phyloP scores from a whole-genome alignment of 2,888 invertebrate species.

The Hydropsyche betteni region DNA sequence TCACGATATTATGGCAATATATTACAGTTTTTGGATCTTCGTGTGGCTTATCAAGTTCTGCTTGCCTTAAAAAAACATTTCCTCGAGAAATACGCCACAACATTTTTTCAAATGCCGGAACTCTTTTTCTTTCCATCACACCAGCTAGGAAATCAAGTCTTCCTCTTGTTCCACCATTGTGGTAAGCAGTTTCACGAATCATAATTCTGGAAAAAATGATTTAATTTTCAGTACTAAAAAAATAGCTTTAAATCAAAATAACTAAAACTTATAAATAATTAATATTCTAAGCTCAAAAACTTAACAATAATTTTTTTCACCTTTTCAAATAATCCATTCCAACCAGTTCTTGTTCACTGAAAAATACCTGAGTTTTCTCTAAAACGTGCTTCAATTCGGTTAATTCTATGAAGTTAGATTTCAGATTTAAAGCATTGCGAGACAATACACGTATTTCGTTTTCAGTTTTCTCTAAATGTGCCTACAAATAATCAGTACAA shows the following conservation, averaged over 20 bases:
- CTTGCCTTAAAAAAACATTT: conserved; percentile 87
- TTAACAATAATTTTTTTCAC: conserved; percentile 49
- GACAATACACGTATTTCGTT: conserved; percentile 93
- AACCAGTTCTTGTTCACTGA: conserved; percentile 79
- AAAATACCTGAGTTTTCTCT: conserved; percentile 91
- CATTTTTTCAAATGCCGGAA: conserved; percentile 91
- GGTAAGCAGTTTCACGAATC: conserved; percentile 64
- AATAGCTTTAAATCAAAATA: too few species aligned
- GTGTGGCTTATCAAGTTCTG: conserved; percentile 83
- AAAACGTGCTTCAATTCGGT: conserved; percentile 91
- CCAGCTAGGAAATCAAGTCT: conserved; percentile 86
- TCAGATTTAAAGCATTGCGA: conserved; percentile 90
- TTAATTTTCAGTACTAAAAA: not conserved
- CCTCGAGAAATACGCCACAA: conserved; percentile 93
- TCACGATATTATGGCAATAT: not conserved
- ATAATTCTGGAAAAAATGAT: conserved; percentile 57
- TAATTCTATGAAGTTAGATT: conserved; percentile 90
- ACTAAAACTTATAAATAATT: too few species aligned
- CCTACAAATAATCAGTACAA: conserved; percentile 62
- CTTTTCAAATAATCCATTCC: conserved; percentile 72
- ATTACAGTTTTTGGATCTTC: conserved; percentile 86
- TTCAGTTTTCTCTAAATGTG: conserved; percentile 94
- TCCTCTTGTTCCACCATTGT: conserved; percentile 61
- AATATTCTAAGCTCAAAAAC: too few species aligned
- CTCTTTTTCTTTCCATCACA: conserved; percentile 87